Evolutionary conservation across 2,113 vertebrate species (phyloP).

Genomic region (Laterallus jamaicensis): DNA sequence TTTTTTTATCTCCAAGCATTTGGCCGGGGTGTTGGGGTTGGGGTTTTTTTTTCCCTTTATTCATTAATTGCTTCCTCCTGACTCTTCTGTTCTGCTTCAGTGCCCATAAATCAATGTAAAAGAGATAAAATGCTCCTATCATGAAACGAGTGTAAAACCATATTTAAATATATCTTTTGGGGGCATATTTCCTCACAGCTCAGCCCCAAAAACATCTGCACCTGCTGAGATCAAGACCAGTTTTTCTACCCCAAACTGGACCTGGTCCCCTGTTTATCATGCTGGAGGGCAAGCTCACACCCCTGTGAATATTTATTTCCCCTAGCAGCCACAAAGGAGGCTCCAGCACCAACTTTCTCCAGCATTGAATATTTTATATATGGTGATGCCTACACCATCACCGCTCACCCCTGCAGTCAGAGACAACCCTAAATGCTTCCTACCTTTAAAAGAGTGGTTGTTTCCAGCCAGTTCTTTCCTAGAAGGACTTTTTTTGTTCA

Average conservation of each 20-base stretch:
- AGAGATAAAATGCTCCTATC: conserved; percentile 72
- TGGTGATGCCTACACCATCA: neutral
- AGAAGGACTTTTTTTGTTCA: rapidly evolving
- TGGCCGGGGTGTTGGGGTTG: neutral
- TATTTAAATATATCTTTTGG: conserved; percentile 64
- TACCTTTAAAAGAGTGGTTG: neutral
- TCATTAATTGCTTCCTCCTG: conserved; percentile 70
- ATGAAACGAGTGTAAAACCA: conserved; percentile 63
- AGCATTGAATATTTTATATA: neutral
- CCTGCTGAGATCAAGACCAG: neutral
- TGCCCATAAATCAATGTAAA: conserved; percentile 71
- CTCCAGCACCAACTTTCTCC: neutral
- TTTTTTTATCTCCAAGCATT: conserved; percentile 14
- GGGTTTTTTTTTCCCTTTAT: conserved; percentile 1
- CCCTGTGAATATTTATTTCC: neutral
- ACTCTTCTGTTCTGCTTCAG: conserved; percentile 61
- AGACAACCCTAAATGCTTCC: neutral
- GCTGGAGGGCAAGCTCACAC: neutral
- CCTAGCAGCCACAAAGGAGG: neutral
- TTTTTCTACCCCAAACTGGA: neutral
- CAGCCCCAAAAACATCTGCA: neutral
- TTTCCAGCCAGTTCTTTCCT: neutral
- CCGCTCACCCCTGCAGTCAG: neutral
- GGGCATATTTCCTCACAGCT: neutral
- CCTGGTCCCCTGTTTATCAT: neutral